Conservation (phyloP, 2,113 vertebrate species). For the Orcinus orca region DNA sequence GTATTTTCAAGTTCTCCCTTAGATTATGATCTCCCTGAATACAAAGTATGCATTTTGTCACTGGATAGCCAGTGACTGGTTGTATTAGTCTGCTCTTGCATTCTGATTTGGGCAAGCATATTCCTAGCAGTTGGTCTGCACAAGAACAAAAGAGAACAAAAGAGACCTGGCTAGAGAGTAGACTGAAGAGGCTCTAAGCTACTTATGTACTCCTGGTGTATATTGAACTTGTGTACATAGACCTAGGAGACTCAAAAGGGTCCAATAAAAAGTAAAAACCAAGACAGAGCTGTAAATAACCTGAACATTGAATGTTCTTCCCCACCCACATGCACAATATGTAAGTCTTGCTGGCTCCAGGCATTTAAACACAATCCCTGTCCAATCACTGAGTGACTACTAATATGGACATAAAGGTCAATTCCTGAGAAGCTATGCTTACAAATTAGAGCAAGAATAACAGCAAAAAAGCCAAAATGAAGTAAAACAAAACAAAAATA, state of each 20-base stretch:
- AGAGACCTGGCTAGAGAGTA: not conserved
- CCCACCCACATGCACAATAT: not conserved
- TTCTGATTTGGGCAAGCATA: not conserved
- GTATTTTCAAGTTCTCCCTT: not conserved
- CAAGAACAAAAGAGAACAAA: not conserved
- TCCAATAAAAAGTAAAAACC: not conserved
- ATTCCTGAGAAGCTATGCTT: not conserved
- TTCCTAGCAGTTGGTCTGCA: not conserved
- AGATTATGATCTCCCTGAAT: not conserved
- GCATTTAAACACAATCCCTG: not conserved
- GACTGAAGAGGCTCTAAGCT: not conserved
- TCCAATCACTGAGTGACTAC: not conserved
- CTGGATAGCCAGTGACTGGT: not conserved
- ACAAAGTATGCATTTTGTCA: not conserved
- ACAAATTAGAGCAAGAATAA: not conserved
- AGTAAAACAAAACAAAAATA: not conserved
- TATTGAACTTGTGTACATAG: not conserved
- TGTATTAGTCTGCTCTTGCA: not conserved
- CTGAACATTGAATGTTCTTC: not conserved
- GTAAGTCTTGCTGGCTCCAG: not conserved
- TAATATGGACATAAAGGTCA: not conserved
- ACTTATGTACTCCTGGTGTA: not conserved
- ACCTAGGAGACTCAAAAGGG: not conserved
- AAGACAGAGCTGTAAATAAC: not conserved
- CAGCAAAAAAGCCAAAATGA: not conserved